Base-by-base conservation (phyloP, 2,888 invertebrate species). In the Drosophila anomalata region DNA sequence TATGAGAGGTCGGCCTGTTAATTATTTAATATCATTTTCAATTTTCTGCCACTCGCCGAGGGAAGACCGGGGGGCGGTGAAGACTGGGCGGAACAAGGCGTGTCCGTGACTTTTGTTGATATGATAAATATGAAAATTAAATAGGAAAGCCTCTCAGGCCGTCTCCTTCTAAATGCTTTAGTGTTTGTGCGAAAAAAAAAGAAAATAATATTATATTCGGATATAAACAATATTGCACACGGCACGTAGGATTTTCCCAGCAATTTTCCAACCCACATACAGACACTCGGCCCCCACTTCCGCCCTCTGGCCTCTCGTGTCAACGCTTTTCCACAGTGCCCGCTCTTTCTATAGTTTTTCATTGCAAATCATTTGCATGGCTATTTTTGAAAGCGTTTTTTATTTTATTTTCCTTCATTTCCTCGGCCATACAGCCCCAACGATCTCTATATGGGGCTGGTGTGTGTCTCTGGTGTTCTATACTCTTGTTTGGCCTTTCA, bases 211-310 rank as follows among this genome's bases (percentile, higher is more conserved):
- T 72, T 60, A 75, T 76, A 75, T 73, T 71, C 60, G 61, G 79
- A 90, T 90, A 90, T 89, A 91, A 90, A 91, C 91, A 91, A 90
- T 91, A 91, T 91, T 91, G 91, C 91, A 91, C 91, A 91, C 91
- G 91, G 91, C 91, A 89, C 90, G 79, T 77, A 54, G 67, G 66
- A 51, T 61, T 70, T 59, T 71, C 70, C 63, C 48, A 55, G 36
- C 52, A 54, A 31, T 56, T 65, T 57, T 62, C 52, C 20, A 22
- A 78, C 80, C 86, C 81, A 81, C 83, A 85, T 79, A 73, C 62
- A 59, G 61, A 63, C 60, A 46, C 80, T 9, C 53, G 57, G 46
- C 36, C 22, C 55, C 73, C 50, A 33, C 51, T 69, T 68, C 73
- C 41, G 55, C 29, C 29, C 29, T 29, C 14, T 8, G 44, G 36